Evolutionary conservation across 2,797 vertebrate species (phyloP).

Genomic region (Alauda arvensis): DNA sequence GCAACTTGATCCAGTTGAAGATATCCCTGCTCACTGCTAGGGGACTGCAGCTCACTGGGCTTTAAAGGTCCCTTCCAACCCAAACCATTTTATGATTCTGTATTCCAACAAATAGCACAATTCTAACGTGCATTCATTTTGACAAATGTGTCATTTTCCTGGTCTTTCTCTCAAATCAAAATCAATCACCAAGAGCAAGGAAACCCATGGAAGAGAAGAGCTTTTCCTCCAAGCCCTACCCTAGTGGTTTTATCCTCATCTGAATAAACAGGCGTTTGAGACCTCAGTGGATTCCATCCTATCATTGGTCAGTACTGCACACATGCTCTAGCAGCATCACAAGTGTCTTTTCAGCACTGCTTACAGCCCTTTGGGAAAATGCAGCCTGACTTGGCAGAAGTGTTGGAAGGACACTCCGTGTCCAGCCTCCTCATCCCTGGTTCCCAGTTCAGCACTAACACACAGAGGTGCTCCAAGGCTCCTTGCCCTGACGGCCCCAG

Average conservation of each 20-base stretch:
- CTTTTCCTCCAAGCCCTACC: background rate
- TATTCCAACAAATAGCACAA: background rate
- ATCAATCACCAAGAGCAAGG: background rate
- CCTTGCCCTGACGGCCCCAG: background rate
- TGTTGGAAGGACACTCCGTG: background rate
- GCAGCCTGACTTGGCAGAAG: background rate
- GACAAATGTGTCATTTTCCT: background rate
- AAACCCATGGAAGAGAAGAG: background rate
- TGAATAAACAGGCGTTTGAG: background rate
- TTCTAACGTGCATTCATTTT: background rate
- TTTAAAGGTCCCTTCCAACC: background rate
- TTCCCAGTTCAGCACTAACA: background rate
- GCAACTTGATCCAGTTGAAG: background rate
- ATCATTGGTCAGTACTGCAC: background rate
- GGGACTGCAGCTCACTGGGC: too few species aligned
- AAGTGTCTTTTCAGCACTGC: background rate
- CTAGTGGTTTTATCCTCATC: background rate
- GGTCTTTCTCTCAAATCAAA: background rate
- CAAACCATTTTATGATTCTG: background rate
- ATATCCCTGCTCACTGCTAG: background rate
- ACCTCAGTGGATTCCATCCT: background rate
- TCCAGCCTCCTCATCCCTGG: background rate
- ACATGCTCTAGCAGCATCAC: background rate
- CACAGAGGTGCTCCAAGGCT: background rate
- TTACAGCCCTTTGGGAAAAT: background rate